These are phyloP conservation scores for Zonitis immaculata DNA, from an alignment of 2,888 invertebrate genomes.

Conservation along the genomic window DNA sequence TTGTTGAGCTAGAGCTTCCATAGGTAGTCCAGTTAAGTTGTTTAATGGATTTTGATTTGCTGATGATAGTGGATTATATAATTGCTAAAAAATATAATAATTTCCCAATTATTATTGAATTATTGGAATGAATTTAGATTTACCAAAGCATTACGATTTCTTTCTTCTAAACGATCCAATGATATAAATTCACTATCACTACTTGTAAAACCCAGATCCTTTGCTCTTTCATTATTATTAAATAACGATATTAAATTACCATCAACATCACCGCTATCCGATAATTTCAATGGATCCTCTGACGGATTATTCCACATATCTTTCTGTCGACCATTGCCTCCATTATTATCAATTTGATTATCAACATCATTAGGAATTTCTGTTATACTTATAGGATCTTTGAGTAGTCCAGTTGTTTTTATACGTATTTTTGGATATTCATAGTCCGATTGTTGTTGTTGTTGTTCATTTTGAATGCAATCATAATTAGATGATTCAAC, in stretches of 20 bases:
- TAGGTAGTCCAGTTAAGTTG: slow-evolving; percentile 45
- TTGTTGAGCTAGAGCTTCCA: slow-evolving; percentile 51
- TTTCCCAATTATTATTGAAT: too few relatives aligned
- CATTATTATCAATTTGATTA: slow-evolving; percentile 40
- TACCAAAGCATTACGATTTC: slow-evolving; percentile 42
- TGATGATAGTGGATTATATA: slow-evolving; percentile 36
- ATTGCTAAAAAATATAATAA: slow-evolving; percentile 41
- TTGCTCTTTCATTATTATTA: slow-evolving; percentile 42
- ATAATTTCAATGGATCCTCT: slow-evolving; percentile 45
- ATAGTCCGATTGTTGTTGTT: slow-evolving; percentile 35
- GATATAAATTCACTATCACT: slow-evolving; percentile 47
- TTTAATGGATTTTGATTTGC: slow-evolving; percentile 32
- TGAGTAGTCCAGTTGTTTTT: slow-evolving; percentile 43
- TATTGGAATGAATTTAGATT: too few relatives aligned
- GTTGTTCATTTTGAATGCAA: too few relatives aligned
- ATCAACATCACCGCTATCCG: slow-evolving; percentile 39
- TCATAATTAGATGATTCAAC: slow-evolving; percentile 28
- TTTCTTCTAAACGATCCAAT: slow-evolving; percentile 42
- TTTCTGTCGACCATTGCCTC: neutral
- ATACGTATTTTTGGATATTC: slow-evolving; percentile 47
- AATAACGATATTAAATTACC: slow-evolving; percentile 40
- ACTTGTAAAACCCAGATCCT: slow-evolving; percentile 44
- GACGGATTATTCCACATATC: slow-evolving; percentile 12
- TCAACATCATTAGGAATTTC: slow-evolving; percentile 46
- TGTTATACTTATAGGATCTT: slow-evolving; percentile 38